Percentiles rank a stretch among this genome's conserved stretches.
Evolutionary conservation across 1,140 invertebrate species (phyloP).

Genomic region (Chironomus striatipennis): DNA sequence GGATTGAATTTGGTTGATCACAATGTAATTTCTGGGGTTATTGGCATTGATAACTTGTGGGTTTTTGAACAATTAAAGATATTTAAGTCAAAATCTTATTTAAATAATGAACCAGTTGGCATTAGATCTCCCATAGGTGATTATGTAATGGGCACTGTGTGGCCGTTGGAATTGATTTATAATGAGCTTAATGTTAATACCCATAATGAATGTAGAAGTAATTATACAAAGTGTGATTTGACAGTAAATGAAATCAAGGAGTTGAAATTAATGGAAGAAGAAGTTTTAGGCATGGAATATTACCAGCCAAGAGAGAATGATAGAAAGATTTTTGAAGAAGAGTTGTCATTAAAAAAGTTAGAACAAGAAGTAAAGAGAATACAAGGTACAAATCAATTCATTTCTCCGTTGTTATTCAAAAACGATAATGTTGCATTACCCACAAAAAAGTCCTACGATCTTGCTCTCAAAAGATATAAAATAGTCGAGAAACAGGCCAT

Average conservation of each 20-base stretch:
- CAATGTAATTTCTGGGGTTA: not conserved
- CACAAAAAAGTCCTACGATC: not conserved
- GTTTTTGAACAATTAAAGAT: not conserved
- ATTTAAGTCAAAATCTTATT: not conserved
- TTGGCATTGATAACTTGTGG: not conserved
- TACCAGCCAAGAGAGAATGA: not conserved
- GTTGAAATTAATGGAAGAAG: not conserved
- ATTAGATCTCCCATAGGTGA: not conserved
- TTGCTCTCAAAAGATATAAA: not conserved
- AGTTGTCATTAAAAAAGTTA: not conserved
- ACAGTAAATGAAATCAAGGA: not conserved
- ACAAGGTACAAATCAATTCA: not conserved
- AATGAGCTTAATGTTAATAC: not conserved
- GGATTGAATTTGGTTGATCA: not conserved
- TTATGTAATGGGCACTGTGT: not conserved
- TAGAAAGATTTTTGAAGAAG: not conserved
- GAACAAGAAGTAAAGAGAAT: not conserved
- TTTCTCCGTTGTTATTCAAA: conserved; percentile 26
- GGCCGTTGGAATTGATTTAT: not conserved
- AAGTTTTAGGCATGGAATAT: not conserved
- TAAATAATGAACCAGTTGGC: not conserved
- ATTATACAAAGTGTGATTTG: not conserved
- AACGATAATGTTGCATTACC: not conserved
- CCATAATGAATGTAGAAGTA: not conserved
- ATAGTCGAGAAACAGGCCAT: conserved; percentile 25